Evolutionary conservation across 2,797 vertebrate genomes (phyloP).

Genomic region (Pseudochromis fuscus): DNA sequence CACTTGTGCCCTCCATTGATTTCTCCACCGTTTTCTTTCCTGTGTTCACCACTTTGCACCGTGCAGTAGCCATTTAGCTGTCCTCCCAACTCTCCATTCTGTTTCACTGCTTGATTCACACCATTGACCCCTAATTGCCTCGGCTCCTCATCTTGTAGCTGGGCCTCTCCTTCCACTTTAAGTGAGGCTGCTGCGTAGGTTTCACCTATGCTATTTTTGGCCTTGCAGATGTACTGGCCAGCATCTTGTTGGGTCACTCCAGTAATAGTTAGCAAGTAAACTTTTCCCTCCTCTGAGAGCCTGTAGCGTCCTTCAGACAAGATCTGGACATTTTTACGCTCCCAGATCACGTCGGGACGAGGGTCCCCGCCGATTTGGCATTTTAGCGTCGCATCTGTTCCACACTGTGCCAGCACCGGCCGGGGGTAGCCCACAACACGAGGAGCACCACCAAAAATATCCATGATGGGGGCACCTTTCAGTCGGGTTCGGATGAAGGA

Average conservation of each 20-base stretch:
- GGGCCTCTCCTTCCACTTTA: constrained; percentile 83
- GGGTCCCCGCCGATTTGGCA: constrained; percentile 94
- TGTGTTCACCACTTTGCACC: constrained; percentile 46
- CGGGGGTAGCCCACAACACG: constrained; percentile 93
- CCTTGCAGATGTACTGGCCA: constrained; percentile 94
- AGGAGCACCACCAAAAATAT: constrained; percentile 91
- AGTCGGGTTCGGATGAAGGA: not conserved
- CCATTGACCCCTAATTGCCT: constrained; percentile 48
- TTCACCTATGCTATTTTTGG: constrained; percentile 91
- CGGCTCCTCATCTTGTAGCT: constrained; percentile 11
- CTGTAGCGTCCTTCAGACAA: constrained; percentile 84
- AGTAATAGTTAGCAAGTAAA: constrained; percentile 89
- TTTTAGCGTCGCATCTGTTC: constrained; percentile 87
- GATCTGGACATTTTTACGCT: constrained; percentile 89
- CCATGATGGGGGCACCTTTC: constrained; percentile 77
- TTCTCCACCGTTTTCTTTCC: constrained; percentile 35
- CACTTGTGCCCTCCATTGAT: constrained; percentile 44
- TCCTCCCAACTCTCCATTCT: constrained; percentile 43
- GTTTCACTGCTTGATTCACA: constrained; percentile 28
- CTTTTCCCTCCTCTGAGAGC: constrained; percentile 87
- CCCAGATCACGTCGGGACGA: constrained; percentile 91
- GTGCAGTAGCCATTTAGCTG: constrained; percentile 60
- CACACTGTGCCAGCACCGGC: constrained; percentile 87
- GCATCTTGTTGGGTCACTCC: constrained; percentile 86
- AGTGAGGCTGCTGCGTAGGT: constrained; percentile 91